phyloP scores from a whole-genome alignment of 2,797 vertebrate genomes.

The Toxotes lorentzi region DNA sequence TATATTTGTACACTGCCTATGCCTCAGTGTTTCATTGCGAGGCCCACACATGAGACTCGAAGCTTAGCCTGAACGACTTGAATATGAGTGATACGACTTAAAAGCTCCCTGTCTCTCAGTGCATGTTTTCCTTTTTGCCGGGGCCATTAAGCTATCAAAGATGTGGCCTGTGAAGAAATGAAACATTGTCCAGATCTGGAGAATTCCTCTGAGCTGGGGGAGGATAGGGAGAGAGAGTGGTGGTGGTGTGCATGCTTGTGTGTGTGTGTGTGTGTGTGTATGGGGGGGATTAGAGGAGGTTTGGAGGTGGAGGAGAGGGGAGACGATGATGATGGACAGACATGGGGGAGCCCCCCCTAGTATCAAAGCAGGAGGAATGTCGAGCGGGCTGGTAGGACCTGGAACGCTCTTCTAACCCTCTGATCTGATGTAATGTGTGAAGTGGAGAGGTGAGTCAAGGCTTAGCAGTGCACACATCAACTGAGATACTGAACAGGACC shows the following conservation, averaged over 20 bases:
- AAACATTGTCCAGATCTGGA: constrained; percentile 89
- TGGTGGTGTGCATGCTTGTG: constrained; percentile 26
- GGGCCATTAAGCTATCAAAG: constrained; percentile 88
- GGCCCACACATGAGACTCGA: constrained; percentile 13
- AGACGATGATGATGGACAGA: constrained; percentile 88
- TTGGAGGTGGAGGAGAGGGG: constrained; percentile 73
- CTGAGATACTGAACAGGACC: constrained; percentile 70
- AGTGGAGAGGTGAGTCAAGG: constrained; percentile 74
- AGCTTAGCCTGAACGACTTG: constrained; percentile 49
- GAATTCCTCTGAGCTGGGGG: constrained; percentile 87
- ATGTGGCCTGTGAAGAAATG: constrained; percentile 84
- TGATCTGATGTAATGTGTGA: constrained; percentile 82
- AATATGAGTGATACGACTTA: constrained; percentile 65
- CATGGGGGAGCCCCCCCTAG: constrained; percentile 75
- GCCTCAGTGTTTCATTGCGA: constrained; percentile 29
- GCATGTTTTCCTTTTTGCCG: constrained; percentile 71
- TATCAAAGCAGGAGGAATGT: constrained; percentile 88
- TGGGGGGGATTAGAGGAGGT: constrained; percentile 67
- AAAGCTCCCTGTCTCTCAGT: constrained; percentile 57
- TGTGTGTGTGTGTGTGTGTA: constrained; percentile 11
- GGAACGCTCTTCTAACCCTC: constrained; percentile 76
- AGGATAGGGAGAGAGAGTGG: constrained; percentile 69
- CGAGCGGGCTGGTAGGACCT: constrained; percentile 78
- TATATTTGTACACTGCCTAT: not conserved
- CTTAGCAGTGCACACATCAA: constrained; percentile 66